These are phyloP conservation scores for Drosophila pandora DNA, from an alignment of 1,140 invertebrate genomes.

Conservation along the genomic window DNA sequence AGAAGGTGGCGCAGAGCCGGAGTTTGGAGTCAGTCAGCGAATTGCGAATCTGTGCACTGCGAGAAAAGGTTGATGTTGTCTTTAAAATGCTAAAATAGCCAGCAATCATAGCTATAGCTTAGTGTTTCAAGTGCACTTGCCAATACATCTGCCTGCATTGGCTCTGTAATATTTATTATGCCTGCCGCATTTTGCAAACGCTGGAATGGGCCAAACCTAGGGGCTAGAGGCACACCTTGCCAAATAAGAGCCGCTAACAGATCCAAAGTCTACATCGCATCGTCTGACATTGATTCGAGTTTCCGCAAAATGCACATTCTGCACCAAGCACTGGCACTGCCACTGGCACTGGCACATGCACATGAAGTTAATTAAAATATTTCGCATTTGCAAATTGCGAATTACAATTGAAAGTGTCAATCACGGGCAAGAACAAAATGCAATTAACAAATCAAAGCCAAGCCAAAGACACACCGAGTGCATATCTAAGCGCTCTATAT, in stretches of 20 bases:
- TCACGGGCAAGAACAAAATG: conserved; percentile 63
- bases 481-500: conserved; percentile 16
- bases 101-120: not conserved
- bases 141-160: not conserved
- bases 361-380: conserved; percentile 72
- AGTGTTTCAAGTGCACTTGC: not conserved
- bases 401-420: conserved; percentile 73
- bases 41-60: conserved; percentile 27
- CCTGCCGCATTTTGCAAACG: conserved; percentile 36
- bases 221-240: conserved; percentile 8
- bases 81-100: no score
- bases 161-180: conserved; percentile 3
- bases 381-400: conserved; percentile 48
- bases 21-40: conserved; percentile 39
- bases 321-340: not conserved
- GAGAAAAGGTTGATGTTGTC: not conserved
- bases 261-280: conserved; percentile 18
- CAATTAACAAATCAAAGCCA: conserved; percentile 74
- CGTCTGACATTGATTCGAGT: conserved; percentile 68
- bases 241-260: conserved; percentile 5
- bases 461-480: conserved; percentile 48
- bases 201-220: conserved; percentile 10
- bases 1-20: conserved; percentile 44
- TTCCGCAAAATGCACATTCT: conserved; percentile 65
- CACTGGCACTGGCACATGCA: not conserved